phyloP scores from a whole-genome alignment of 1,140 invertebrate species.

The Anagrus nilaparvatae region DNA sequence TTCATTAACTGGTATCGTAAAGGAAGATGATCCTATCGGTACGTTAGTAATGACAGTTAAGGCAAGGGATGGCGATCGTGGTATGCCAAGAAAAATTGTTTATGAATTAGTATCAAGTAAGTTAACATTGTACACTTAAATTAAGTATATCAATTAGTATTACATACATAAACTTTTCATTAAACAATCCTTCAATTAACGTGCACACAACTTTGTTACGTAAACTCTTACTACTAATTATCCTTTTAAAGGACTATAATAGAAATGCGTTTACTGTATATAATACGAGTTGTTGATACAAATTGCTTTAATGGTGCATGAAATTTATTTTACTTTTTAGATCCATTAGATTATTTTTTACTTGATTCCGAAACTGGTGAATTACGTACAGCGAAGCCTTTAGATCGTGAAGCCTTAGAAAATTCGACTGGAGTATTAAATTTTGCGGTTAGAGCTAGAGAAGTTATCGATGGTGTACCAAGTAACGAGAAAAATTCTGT shows the following conservation, averaged over 20 bases:
- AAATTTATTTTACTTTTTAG: conserved; percentile 37
- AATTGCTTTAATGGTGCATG: neutral
- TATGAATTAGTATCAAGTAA: conserved; percentile 74
- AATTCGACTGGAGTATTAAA: conserved; percentile 70
- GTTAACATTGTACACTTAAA: too few species aligned
- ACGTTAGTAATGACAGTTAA: conserved; percentile 67
- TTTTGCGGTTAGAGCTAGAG: conserved; percentile 63
- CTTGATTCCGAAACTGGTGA: conserved; percentile 69
- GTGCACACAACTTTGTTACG: too few species aligned
- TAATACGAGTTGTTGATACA: neutral
- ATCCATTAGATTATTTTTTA: conserved; percentile 79
- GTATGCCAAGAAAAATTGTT: conserved; percentile 63
- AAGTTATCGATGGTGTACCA: conserved; percentile 61
- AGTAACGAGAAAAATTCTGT: conserved; percentile 56
- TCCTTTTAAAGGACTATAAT: too few species aligned
- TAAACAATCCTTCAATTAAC: too few species aligned
- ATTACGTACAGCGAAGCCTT: conserved; percentile 67
- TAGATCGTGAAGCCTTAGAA: conserved; percentile 71
- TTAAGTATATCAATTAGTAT: too few species aligned
- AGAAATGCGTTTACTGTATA: too few species aligned
- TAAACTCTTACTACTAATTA: too few species aligned
- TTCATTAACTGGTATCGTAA: conserved; percentile 66
- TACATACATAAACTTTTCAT: too few species aligned
- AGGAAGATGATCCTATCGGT: conserved; percentile 77
- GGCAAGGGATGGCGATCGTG: conserved; percentile 73